Conservation (phyloP, 2,113 vertebrate species). For the Microtus oregoni region DNA sequence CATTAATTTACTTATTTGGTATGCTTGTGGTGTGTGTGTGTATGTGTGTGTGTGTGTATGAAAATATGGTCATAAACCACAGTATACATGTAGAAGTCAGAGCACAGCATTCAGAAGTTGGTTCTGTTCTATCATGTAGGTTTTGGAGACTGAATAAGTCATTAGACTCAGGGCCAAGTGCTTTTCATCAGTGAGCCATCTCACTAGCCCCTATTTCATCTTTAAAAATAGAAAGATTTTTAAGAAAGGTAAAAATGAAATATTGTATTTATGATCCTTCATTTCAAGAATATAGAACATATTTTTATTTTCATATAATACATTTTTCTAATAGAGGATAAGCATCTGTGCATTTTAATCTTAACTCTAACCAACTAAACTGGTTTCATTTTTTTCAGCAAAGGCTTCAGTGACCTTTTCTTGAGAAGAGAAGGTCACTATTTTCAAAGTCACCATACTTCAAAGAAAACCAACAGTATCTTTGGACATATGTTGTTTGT, state of each 20-base stretch:
- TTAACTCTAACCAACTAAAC: not conserved
- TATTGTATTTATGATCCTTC: too few species aligned
- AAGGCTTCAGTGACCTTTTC: not conserved
- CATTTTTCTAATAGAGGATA: not conserved
- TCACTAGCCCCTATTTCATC: not conserved
- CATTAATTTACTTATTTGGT: not conserved
- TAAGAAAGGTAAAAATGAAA: conserved; percentile 10
- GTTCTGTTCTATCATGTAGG: too few species aligned
- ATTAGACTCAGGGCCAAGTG: not conserved
- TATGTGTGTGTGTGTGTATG: not conserved
- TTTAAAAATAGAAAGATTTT: not conserved
- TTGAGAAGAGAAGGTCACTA: not conserved
- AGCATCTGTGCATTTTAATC: not conserved
- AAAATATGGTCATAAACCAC: not conserved
- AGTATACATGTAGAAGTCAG: not conserved
- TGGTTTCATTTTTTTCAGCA: conserved; percentile 22
- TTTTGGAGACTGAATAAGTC: not conserved
- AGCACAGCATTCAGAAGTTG: not conserved
- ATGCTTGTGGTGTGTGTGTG: not conserved
- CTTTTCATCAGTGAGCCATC: not conserved
- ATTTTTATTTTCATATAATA: conserved; percentile 1
- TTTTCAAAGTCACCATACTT: not conserved
- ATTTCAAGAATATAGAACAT: not conserved
- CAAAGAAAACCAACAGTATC: not conserved
- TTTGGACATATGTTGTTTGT: not conserved